Evolutionary conservation across 2,113 vertebrate genomes (phyloP).

Genomic region (Enhydra lutris): DNA sequence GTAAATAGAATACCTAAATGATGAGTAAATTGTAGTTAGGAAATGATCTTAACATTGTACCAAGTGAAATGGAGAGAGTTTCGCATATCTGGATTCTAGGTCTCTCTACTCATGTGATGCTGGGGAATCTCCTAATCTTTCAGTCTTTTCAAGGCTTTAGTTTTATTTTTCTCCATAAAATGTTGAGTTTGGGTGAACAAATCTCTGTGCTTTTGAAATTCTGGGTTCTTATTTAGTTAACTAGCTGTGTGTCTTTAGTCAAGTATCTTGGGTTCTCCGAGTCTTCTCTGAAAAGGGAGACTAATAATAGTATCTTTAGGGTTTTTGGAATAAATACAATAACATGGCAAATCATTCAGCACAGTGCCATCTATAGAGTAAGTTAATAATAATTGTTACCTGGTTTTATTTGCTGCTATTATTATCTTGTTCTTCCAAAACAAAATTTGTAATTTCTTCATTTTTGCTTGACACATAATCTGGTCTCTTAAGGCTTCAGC

Average conservation of each 20-base stretch:
- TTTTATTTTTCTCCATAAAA: neutral
- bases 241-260: neutral
- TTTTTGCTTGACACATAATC: neutral
- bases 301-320: neutral
- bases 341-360: neutral
- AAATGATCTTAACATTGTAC: neutral
- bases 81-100: neutral
- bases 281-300: neutral
- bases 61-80: neutral
- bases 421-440: conserved; percentile 28
- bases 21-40: neutral
- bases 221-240: neutral
- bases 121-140: neutral
- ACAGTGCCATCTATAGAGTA: neutral
- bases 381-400: neutral
- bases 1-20: neutral
- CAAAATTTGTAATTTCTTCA: conserved; percentile 13
- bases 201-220: neutral
- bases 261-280: neutral
- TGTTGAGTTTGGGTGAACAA: neutral
- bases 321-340: conserved; percentile 1
- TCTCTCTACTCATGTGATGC: neutral
- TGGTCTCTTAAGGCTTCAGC: neutral
- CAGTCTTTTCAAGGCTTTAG: neutral
- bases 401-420: conserved; percentile 18